Conservation (phyloP, 1,140 invertebrate species). For the Drosophila nikananu region DNA sequence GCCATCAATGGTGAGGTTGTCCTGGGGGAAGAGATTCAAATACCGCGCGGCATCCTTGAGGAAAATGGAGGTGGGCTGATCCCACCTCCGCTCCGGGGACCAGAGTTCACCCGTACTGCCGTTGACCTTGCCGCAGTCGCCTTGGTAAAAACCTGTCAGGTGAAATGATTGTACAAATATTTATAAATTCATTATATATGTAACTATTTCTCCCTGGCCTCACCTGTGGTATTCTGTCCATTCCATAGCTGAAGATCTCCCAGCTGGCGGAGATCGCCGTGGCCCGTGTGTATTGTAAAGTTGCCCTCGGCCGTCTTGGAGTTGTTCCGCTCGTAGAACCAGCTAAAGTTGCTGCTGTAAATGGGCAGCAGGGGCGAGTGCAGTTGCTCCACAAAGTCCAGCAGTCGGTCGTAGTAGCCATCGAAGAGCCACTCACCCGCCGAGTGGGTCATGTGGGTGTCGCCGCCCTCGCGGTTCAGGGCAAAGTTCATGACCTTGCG, state of each 20-base stretch:
- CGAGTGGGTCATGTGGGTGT: slow-evolving; percentile 87
- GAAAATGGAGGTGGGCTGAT: slow-evolving; percentile 88
- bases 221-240: slow-evolving; percentile 86
- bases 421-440: slow-evolving; percentile 90
- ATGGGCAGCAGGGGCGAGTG: slow-evolving; percentile 87
- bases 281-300: slow-evolving; percentile 91
- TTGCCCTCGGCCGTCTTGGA: slow-evolving; percentile 90
- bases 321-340: slow-evolving; percentile 91
- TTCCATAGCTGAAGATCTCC: slow-evolving; percentile 90
- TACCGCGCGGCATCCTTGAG: slow-evolving; percentile 89
- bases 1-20: slow-evolving; percentile 85
- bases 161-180: background rate
- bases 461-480: slow-evolving; percentile 86
- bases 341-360: slow-evolving; percentile 90
- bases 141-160: slow-evolving; percentile 82
- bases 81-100: slow-evolving; percentile 87
- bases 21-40: slow-evolving; percentile 81
- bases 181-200: background rate
- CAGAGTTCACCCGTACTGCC: slow-evolving; percentile 92
- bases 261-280: slow-evolving; percentile 87
- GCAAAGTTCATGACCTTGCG: slow-evolving; percentile 86
- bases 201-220: too few relatives aligned
- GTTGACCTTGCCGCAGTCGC: slow-evolving; percentile 88
- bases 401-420: slow-evolving; percentile 90
- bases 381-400: slow-evolving; percentile 86